These are phyloP conservation scores for Leucoraja erinaceus DNA, from an alignment of 2,113 vertebrate species.

Conservation along the genomic window DNA sequence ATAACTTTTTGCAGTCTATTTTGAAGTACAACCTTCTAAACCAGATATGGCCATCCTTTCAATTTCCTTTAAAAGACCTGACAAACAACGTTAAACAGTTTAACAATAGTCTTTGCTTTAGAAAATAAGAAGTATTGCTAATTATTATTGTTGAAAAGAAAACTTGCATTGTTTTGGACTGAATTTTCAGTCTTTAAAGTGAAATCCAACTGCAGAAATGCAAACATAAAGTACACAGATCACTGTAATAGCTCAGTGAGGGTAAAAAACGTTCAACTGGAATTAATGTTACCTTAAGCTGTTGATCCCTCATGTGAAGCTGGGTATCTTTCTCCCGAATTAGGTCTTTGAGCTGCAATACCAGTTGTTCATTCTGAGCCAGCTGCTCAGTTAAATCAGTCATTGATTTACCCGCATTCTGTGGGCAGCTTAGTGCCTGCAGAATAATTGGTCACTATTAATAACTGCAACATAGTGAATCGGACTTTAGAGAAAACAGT, in stretches of 20 bases:
- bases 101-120: neutral
- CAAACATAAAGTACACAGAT: neutral
- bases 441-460: neutral
- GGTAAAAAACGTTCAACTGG: neutral
- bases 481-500: neutral
- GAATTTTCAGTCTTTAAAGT: no score
- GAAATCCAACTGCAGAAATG: neutral
- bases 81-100: neutral
- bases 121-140: neutral
- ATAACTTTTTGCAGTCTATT: neutral
- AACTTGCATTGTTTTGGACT: no score
- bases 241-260: neutral
- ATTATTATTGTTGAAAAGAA: neutral
- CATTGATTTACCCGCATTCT: slow-evolving; percentile 41
- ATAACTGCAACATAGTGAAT: neutral
- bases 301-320: slow-evolving; percentile 66
- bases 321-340: slow-evolving; percentile 73
- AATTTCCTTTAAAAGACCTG: neutral
- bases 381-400: slow-evolving; percentile 69
- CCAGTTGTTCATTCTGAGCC: slow-evolving; percentile 68
- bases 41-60: no score
- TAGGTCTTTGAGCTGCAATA: slow-evolving; percentile 74
- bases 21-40: no score
- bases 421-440: slow-evolving; percentile 55
- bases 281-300: slow-evolving; percentile 64